These are phyloP conservation scores for Speoplatyrhinus poulsoni DNA, from an alignment of 2,113 vertebrate species.

Conservation along the genomic window DNA sequence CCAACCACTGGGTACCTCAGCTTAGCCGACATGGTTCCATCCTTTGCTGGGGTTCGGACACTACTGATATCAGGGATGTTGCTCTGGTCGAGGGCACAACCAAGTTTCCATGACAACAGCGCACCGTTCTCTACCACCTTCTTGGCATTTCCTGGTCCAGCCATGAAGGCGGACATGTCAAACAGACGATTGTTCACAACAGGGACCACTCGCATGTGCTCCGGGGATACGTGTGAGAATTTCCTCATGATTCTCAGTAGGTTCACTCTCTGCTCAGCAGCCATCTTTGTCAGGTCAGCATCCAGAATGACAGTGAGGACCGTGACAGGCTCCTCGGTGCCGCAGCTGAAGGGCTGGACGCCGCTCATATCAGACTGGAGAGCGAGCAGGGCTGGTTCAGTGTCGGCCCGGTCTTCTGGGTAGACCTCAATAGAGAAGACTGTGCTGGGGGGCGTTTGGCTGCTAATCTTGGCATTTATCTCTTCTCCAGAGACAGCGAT, in stretches of 20 bases:
- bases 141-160: conserved; percentile 95
- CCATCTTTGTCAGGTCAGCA: conserved; percentile 96
- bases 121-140: conserved; percentile 96
- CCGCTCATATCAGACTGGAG: conserved; percentile 74
- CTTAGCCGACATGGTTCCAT: conserved; percentile 90
- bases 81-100: conserved; percentile 89
- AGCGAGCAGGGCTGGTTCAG: conserved; percentile 77
- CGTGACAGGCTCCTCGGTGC: conserved; percentile 85
- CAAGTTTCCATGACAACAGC: conserved; percentile 92
- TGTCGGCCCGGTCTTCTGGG: conserved; percentile 89
- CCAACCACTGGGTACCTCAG: conserved; percentile 95
- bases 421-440: conserved; percentile 93
- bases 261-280: conserved; percentile 84
- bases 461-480: conserved; percentile 77
- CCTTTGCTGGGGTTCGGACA: conserved; percentile 89
- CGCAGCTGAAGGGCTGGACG: conserved; percentile 77
- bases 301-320: conserved; percentile 94
- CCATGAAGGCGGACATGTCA: conserved; percentile 98
- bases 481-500: conserved; percentile 82
- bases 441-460: conserved; percentile 75
- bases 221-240: conserved; percentile 88
- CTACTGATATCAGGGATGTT: conserved; percentile 89
- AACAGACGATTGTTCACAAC: conserved; percentile 97
- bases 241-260: conserved; percentile 85
- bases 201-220: conserved; percentile 90